Evolutionary conservation across 2,113 vertebrate genomes (phyloP), one percentile per base, ranked within the genome.

Genomic region (Mionectes macconnelli): DNA sequence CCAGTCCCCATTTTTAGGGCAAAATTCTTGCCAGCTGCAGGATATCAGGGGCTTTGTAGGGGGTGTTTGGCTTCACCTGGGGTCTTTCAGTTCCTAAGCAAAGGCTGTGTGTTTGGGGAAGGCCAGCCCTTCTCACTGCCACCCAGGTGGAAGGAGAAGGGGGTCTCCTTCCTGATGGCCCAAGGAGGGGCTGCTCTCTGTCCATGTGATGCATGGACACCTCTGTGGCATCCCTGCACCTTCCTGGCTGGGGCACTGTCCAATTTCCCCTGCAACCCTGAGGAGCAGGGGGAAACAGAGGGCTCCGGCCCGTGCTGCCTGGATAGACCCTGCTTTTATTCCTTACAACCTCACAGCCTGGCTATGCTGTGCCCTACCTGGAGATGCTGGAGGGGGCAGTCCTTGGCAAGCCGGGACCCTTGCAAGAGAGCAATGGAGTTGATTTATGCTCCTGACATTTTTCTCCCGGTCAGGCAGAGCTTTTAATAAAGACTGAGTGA

Each of bases 401-500:
- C 75, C 55, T 80, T 77, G 67, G 63, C 82, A 76, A 90, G 70
- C 53, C 45, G 66, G 76, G 68, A 86, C 63, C 83, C 85, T 88
- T 59, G 42, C 30, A 59, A 90, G 55, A 52, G 79, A 83, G 57
- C 10, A 2, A 56, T 22, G 23, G 42, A 44, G 68, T 60, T 97
- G 94, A 96, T 97, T 95, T 96, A 97, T 97, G 85, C 80, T 94
- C 72, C 87, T 92, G 93, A 97, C 88, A 60, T 94, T 77, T 97
- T 73, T 87, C 83, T 94, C 88, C 79, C 5, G 4, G 88, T 92
- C 52, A 62, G 88, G 83, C 92, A 95, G 90, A 90, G 93, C 94
- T 96, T 96, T 96, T 96, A 96, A 96, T 97, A 96, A 96, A 96
- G 96, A 94, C 75, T 95, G 94, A 97, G 92, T 95, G 96, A 97